Evolutionary conservation across 1,140 invertebrate species (phyloP).

Genomic region (Potamilus streckersoni): DNA sequence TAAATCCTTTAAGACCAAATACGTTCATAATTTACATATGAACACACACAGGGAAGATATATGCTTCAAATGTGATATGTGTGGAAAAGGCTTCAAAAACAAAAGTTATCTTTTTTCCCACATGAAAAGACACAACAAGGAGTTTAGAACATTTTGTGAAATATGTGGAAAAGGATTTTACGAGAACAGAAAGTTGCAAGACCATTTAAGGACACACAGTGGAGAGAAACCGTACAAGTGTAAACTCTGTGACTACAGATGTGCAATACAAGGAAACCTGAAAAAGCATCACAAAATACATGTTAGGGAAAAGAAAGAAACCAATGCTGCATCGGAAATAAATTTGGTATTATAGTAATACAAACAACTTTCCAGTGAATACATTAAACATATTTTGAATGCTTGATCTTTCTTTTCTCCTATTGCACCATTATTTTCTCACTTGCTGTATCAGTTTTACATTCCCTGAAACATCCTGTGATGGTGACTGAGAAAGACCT

Average conservation of each 20-base stretch:
- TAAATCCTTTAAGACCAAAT: too few species aligned
- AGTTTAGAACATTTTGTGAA: conserved; percentile 16
- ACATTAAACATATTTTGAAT: too few species aligned
- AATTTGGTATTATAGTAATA: too few species aligned
- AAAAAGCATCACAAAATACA: conserved; percentile 24
- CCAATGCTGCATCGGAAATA: too few species aligned
- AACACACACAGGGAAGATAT: conserved; percentile 19
- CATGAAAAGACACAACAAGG: conserved; percentile 15
- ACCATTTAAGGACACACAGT: conserved; percentile 56
- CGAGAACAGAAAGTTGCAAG: conserved; percentile 10
- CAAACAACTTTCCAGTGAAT: too few species aligned
- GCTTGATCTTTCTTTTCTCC: too few species aligned
- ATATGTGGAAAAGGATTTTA: conserved; percentile 26
- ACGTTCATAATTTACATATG: conserved; percentile 2
- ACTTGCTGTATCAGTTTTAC: too few species aligned
- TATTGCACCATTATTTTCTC: too few species aligned
- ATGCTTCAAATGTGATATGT: conserved; percentile 23
- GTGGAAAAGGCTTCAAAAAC: conserved; percentile 17
- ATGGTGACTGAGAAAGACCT: too few species aligned
- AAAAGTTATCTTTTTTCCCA: conserved; percentile 12
- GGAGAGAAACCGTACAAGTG: conserved; percentile 94
- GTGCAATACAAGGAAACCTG: conserved; percentile 11
- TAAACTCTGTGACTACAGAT: conserved; percentile 74
- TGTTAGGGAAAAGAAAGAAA: not conserved
- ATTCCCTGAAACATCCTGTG: too few species aligned